Evolutionary conservation across 2,797 vertebrate genomes (phyloP), one percentile per base, ranked within the genome.

Genomic region (Cirrhinus molitorella): DNA sequence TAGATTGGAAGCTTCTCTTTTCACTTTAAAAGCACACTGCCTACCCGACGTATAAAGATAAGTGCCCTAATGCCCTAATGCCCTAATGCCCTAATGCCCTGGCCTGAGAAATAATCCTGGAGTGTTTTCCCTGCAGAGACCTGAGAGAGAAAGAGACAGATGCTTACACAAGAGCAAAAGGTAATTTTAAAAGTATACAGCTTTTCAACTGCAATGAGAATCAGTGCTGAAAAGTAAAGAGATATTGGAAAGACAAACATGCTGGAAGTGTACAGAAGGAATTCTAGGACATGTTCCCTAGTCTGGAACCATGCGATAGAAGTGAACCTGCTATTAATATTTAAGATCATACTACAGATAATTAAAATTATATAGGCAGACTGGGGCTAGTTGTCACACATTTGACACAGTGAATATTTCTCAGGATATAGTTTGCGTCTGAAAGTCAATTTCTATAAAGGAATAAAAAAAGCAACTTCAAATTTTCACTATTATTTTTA

Each of bases 101-200:
- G 12, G n/a, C 79, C 73, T 51, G 79, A 81, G 63, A 66, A 77
- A 81, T 81, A 81, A 85, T 63, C 79, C 53, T 31, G 31, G 40
- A 49, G 47, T 47, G 3, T 23, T 40, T 34, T 72, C 66, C 66
- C 43, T 37, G 49, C 40, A 72, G 79, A 81, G 43, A 73, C 78
- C 65, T 9, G 34, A 68, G 34, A 14, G 49, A 23, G 11, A 68
- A 14, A 53, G 16, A 80, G 13, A 40, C 65, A 70, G 34, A 70
- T 25, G 79, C 34, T 70, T 80, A 67, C 66, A 70, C 79, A 70
- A 70, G 79, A 51, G 63, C 47, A 67, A 79, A 80, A 80, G 17
- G 65, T 80, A 80, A 80, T 80, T 80, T 80, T 11, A 37, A 70
- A 80, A 80, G 78, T 25, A 80, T 43, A 80, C 78, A 80, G 49